Percentiles rank a stretch among this genome's conserved stretches.
Conservation (phyloP, 2,888 invertebrate genomes). For the Masnerella sp. region DNA sequence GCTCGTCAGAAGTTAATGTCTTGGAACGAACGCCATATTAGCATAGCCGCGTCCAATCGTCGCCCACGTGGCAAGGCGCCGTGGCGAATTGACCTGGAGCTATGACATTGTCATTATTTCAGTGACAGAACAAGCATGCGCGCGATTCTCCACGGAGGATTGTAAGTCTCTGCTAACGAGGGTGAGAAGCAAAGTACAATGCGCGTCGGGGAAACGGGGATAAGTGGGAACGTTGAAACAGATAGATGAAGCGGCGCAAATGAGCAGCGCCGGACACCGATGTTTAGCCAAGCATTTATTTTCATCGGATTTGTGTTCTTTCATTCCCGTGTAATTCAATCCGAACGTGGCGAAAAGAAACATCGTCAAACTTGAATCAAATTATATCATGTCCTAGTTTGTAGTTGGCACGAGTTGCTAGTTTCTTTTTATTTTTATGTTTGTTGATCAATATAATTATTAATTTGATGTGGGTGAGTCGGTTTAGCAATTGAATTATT, state of each 20-base stretch:
- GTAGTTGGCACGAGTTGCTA: no score
- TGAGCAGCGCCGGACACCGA: constrained; percentile 6
- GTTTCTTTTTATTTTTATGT: no score
- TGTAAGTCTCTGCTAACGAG: constrained; percentile 74
- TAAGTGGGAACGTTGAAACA: constrained; percentile 42
- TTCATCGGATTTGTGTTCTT: constrained; percentile 5
- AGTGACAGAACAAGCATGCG: constrained; percentile 76
- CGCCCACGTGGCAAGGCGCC: constrained; percentile 75
- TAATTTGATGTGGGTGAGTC: no score
- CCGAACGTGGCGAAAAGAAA: no score
- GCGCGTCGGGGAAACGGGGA: constrained; percentile 38
- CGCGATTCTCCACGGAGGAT: constrained; percentile 72
- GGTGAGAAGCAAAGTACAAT: constrained; percentile 70
- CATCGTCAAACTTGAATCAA: no score
- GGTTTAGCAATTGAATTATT: no score
- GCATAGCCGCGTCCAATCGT: constrained; percentile 77
- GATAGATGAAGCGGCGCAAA: constrained; percentile 31
- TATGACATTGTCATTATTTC: constrained; percentile 78
- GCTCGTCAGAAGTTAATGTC: constrained; percentile 71
- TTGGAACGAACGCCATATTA: constrained; percentile 77
- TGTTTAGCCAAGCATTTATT: constrained; percentile 12
- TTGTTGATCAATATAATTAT: no score
- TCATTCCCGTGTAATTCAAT: background rate
- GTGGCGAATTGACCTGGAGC: constrained; percentile 72
- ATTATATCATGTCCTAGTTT: no score